phyloP scores from a whole-genome alignment of 2,113 vertebrate species.

The Rhinopomastus cyanomelas region DNA sequence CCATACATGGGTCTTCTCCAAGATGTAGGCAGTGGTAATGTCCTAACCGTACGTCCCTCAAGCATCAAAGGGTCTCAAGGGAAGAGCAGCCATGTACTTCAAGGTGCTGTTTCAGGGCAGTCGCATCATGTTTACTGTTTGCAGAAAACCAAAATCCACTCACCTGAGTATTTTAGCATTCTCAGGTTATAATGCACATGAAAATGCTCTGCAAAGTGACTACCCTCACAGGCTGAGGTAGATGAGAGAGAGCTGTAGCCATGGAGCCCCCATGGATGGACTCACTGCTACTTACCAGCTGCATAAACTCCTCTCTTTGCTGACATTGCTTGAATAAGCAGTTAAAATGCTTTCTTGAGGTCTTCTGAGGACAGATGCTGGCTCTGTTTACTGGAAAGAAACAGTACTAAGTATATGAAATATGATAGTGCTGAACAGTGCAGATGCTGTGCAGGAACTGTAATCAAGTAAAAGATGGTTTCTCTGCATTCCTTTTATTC shows the following conservation, averaged over 20 bases:
- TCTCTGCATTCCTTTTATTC: background rate
- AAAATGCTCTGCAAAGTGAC: background rate
- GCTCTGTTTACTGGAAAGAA: background rate
- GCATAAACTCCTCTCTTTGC: background rate
- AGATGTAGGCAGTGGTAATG: no score
- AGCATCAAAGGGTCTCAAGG: background rate
- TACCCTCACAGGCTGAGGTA: background rate
- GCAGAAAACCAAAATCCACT: background rate
- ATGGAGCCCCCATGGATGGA: fast-evolving
- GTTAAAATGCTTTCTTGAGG: background rate
- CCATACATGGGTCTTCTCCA: fast-evolving
- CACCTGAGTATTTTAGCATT: background rate
- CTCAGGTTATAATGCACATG: background rate
- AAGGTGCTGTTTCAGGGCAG: fast-evolving
- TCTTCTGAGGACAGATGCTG: slow-evolving; percentile 6
- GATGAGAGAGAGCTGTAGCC: fast-evolving
- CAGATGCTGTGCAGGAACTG: background rate
- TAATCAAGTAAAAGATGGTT: background rate
- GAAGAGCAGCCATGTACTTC: fast-evolving
- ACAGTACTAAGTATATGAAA: background rate
- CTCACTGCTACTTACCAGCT: background rate
- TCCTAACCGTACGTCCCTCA: fast-evolving
- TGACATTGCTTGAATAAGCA: background rate
- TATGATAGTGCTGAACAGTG: background rate
- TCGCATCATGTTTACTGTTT: background rate